Evolutionary conservation across 2,113 vertebrate genomes (phyloP), one percentile per base, ranked within the genome.

Genomic region (Prochilodus magdalenae): DNA sequence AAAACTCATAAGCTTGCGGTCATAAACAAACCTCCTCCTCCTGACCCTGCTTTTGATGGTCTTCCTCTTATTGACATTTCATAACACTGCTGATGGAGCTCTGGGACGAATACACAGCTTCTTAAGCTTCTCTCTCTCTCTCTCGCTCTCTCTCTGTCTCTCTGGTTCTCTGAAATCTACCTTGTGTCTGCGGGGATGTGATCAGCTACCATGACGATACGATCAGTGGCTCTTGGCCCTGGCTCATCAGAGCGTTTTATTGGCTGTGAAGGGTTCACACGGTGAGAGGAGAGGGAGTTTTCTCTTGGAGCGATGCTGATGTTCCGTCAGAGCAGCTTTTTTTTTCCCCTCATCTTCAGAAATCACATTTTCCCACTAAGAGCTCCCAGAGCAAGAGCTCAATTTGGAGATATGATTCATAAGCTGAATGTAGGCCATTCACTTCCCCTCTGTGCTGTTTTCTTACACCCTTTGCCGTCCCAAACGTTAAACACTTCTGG

Each of bases 401-500:
- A 75, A 83, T 88, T 89, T 87, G 87, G 79, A 81, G 60, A 5
- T 57, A 75, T 89, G 88, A 89, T 88, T 93, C 80, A 89, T 86
- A 82, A 89, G 84, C 84, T 87, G 67, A 81, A 87, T 83, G 69
- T 74, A 77, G 79, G 80, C 77, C 55, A 36, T 88, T 80, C 36
- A 66, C 53, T 80, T 84, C 65, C 65, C 71, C 57, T 67, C 67
- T 82, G 44, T 86, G 80, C 84, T 70, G 63, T 80, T 66, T 84
- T 83, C 81, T 70, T 51, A 44, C 65, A 44, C 78, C 66, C 73
- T 77, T 75, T 36, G 77, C 84, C 16, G 62, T 74, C 79, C 63
- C 76, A 81, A 91, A 90, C 89, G 90, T 91, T 89, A 91, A 87
- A 85, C 87, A 85, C 87, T 88, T 75, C 53, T 89, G 83, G 87